Evolutionary conservation across 2,113 vertebrate species (phyloP), one percentile per base, ranked within the genome.

Genomic region (Brevimyrus niger): DNA sequence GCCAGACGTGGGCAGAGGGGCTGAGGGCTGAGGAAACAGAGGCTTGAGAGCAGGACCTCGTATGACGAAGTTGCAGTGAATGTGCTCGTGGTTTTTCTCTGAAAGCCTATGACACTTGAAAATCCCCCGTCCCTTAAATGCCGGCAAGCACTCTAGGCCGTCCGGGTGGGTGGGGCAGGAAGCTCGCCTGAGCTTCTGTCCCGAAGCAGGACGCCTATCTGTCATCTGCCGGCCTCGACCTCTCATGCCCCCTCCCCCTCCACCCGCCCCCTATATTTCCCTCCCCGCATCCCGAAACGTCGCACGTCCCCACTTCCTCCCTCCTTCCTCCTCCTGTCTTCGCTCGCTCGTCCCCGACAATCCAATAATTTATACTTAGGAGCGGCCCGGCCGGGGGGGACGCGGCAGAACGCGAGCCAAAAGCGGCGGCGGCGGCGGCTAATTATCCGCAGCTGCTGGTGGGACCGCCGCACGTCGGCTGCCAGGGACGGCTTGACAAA

Each of bases 371-470:
- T 92, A 6, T 92, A 80, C 92, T 95, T 94, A 90, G 88, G 87
- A 95, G 94, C 91, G 89, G 92, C 90, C 90, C 91, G 94, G 93
- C 94, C 90, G 91, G n/a, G 91, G 91, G 92, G 92, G 92, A 94
- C 92, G 91, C 91, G 80, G 92, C 9, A 19, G 91, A 91, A 94
- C 92, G 94, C 93, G 94, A 96, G 94, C 96, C 96, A 95, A 96
- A 96, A 96, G 93, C 93, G 93, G 94, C 94, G 94, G 96, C 95
- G 93, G 95, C 96, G 94, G 96, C 93, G 91, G 95, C 96, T 97
- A 97, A 96, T 95, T 95, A 95, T 95, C 94, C 95, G 92, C 97
- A 97, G 96, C 97, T 98, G 96, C 96, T 97, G 94, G 94, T 95
- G 96, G 95, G 96, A 96, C 92, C 92, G 93, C 92, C 92, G 90